A percentile compares a stretch with the other conserved stretches of the same genome.
Conservation (phyloP, 2,888 invertebrate genomes). For the Lepidochitona cinerea region DNA sequence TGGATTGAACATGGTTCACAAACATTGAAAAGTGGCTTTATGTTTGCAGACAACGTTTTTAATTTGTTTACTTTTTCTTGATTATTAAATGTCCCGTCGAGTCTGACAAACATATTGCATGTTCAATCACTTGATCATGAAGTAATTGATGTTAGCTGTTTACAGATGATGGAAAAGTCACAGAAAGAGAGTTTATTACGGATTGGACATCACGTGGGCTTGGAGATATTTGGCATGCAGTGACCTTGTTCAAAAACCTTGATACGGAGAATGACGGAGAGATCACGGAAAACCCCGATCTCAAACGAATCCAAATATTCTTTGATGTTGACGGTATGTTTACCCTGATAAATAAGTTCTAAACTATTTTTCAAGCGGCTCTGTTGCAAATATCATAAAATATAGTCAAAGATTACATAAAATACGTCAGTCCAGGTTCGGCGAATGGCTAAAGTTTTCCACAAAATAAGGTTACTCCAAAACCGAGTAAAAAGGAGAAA, state of each 20-base stretch:
- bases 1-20: too few relatives aligned
- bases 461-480: background rate
- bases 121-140: too few relatives aligned
- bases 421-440: background rate
- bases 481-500: too few relatives aligned
- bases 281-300: constrained; percentile 24
- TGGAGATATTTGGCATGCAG: constrained; percentile 25
- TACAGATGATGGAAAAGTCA: constrained; percentile 25
- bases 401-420: background rate
- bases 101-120: too few relatives aligned
- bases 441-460: background rate
- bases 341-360: background rate
- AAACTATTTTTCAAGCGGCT: background rate
- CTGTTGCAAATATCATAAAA: background rate
- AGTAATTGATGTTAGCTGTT: too few relatives aligned
- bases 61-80: too few relatives aligned
- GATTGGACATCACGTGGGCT: constrained; percentile 27
- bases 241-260: constrained; percentile 31
- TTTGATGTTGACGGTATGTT: constrained; percentile 35
- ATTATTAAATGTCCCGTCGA: too few relatives aligned
- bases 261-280: constrained; percentile 29
- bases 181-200: constrained; percentile 21
- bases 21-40: too few relatives aligned
- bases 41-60: too few relatives aligned
- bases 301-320: constrained; percentile 28